A percentile compares a stretch with the other conserved stretches of the same genome.
Evolutionary conservation across 2,888 invertebrate genomes (phyloP).

Genomic region (Sisyra nigra): DNA sequence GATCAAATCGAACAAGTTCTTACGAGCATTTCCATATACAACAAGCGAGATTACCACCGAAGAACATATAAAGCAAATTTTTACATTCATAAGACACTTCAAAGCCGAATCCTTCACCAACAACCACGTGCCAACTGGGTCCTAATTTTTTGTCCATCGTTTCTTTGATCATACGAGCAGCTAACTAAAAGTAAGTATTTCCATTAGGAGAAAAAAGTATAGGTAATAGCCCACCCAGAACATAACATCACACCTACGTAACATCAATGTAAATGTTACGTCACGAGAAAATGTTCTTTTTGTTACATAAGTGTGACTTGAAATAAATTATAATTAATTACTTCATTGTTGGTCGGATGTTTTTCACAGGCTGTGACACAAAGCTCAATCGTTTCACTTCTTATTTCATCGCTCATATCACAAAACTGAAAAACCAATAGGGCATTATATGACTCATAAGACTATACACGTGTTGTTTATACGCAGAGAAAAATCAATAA

Average conservation of each 20-base stretch:
- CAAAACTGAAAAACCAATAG: conserved; percentile 42
- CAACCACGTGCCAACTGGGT: conserved; percentile 85
- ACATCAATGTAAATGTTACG: not conserved
- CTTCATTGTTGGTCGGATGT: conserved; percentile 69
- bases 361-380: conserved; percentile 91
- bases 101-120: conserved; percentile 91
- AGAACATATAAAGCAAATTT: conserved; percentile 74
- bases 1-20: conserved; percentile 13
- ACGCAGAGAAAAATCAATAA: conserved; percentile 5
- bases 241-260: too few species aligned
- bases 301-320: not conserved
- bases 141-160: conserved; percentile 93
- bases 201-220: not conserved
- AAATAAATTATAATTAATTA: conserved; percentile 18
- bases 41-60: conserved; percentile 72
- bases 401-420: conserved; percentile 91
- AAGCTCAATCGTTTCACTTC: conserved; percentile 74
- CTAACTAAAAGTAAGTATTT: conserved; percentile 38
- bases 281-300: not conserved
- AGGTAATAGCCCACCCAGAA: not conserved
- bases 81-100: conserved; percentile 84
- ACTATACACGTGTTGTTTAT: conserved; percentile 8
- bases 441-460: not conserved
- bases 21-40: conserved; percentile 79
- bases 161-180: conserved; percentile 89